Conservation (phyloP, 2,888 invertebrate genomes). For the Bimastos eiseni region DNA sequence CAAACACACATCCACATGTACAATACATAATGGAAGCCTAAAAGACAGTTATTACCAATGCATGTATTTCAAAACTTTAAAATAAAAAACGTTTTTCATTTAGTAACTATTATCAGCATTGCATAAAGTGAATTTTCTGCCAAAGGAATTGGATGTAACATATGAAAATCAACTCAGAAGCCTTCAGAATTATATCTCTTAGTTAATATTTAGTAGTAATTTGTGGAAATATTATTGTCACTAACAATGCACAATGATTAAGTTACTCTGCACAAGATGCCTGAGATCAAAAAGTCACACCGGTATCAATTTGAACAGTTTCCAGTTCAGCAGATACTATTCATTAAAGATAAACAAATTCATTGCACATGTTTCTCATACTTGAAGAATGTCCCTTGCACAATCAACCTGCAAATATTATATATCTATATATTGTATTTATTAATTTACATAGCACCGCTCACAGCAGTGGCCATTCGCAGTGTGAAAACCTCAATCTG, state of each 20-base stretch:
- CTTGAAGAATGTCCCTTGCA: neutral
- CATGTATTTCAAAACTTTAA: neutral
- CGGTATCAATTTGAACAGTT: neutral
- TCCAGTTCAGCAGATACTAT: neutral
- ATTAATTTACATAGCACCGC: too few species aligned
- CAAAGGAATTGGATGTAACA: neutral
- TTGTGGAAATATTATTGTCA: neutral
- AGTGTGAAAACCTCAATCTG: too few species aligned
- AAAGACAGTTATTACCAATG: neutral
- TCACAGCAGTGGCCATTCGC: too few species aligned
- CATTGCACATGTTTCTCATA: neutral
- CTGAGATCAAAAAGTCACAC: neutral
- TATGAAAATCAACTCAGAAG: neutral
- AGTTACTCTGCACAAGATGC: neutral
- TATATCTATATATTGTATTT: too few species aligned
- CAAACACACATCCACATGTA: neutral
- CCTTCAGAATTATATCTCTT: neutral
- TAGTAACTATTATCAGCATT: neutral
- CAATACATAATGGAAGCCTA: neutral
- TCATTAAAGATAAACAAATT: neutral
- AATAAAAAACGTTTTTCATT: neutral
- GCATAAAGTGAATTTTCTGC: neutral
- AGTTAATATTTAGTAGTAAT: neutral
- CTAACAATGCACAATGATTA: neutral
- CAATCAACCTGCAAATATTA: neutral